Evolutionary conservation across 2,113 vertebrate genomes (phyloP), one percentile per base, ranked within the genome.

Genomic region (Montifringilla adamsi): DNA sequence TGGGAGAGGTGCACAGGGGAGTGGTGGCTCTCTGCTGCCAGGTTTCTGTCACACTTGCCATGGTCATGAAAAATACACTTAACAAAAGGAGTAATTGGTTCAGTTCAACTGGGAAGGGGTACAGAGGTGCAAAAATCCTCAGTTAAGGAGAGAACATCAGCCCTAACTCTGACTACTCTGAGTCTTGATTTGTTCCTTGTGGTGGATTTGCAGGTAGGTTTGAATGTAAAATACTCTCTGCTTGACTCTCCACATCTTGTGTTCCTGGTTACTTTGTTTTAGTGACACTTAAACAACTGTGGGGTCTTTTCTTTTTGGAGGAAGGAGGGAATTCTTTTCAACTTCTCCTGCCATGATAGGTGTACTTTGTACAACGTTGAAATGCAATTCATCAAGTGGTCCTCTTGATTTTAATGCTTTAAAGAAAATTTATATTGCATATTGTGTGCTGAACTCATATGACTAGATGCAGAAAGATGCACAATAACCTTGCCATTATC

Each of bases 111-210:
- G 59, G 87, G 78, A 70, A 86, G 63, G 81, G 55, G 43, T 52
- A 33, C 41, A 88, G 80, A 93, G 89, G 79, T 3, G 3, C 47
- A 92, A 84, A 94, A 93, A 22, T 49, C 62, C 68, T 23, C 31
- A 92, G 83, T 96, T 97, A 97, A 97, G 96, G 96, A 97, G 96
- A 97, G 96, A 96, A 96, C 76, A 64, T 96, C 95, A 95, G 94
- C 95, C 93, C 95, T 97, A 97, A 96, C 94, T 96, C 95, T 97
- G 94, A 96, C 92, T 96, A 8, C 59, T 59, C 21, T 75, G 89
- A 72, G 64, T 84, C 92, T 90, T 96, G 52, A 17, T 92, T 88
- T 89, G 50, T 89, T 93, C 60, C 76, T 75, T 84, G 49, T 86
- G 90, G 26, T 89, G 92, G 28, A 73, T 76, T 56, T 95, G 53